Base-by-base conservation (phyloP, 1,140 invertebrate genomes). In the Drosophila tristis region DNA sequence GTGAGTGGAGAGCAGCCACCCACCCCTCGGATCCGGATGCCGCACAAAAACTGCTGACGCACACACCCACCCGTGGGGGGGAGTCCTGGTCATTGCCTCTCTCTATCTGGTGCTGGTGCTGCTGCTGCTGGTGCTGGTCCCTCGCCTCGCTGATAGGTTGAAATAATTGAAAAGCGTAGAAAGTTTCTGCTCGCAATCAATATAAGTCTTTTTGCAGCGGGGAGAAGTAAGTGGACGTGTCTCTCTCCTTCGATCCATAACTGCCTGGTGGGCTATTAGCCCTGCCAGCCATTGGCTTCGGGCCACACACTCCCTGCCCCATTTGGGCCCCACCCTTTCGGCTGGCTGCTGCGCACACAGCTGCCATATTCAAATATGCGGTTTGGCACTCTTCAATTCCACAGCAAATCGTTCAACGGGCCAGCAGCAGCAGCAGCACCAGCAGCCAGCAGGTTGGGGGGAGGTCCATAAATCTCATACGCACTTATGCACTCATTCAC, bases 381-480 rank as follows among this genome's bases (percentile, higher is more conserved):
- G 82, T 89, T 87, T 87, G 82, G 79, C 84, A 89, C 82, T 87
- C 84, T 87, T 82, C 75, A 87, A 87, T 89, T 89, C 35, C 89
- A 77, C 84, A 87, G 80, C 84, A 87, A 86, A 86, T 86, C 79
- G 79, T 74, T 78, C 57, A 62, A 51, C 47, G 23, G 49, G 35
- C 45, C 62, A 61, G 51, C 31, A 51, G 15, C 62, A 51, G 15
- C 62, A 70, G 9, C 63, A 68, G 25, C 67, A 47, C n/a, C 49
- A 47, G 23, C 47, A 35, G 16, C 51, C n/a, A n/a, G n/a, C n/a
- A n/a, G n/a, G n/a, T n/a, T n/a, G n/a, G n/a, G n/a, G n/a, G n/a
- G 31, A 53, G 29, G 23, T 39, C 65, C 76, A 87, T 87, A 87
- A 84, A 87, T 87, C 79, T 81, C 53, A 74, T 61, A 53, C 44